These are phyloP conservation scores for Strigops habroptila DNA, from an alignment of 2,113 vertebrate genomes.

Conservation along the genomic window DNA sequence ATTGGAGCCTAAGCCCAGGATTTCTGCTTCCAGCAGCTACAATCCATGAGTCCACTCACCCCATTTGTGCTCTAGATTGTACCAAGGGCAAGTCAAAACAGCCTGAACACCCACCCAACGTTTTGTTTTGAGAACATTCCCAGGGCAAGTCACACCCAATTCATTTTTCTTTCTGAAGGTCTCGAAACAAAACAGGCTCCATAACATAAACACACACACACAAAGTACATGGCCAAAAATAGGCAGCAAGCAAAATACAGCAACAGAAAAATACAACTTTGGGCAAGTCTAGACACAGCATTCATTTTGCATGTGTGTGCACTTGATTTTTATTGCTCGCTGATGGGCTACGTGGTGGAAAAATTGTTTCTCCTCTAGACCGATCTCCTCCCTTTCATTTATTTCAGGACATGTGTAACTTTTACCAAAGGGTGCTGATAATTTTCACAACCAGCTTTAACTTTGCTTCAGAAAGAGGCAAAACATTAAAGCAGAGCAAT, in stretches of 20 bases:
- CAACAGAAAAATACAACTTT: neutral
- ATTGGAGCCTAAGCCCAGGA: neutral
- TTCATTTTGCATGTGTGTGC: neutral
- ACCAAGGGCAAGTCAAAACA: slow-evolving; percentile 11
- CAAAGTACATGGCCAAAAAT: neutral
- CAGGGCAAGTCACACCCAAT: neutral
- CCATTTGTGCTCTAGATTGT: neutral
- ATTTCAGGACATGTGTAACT: neutral
- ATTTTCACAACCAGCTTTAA: neutral
- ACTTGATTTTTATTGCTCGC: neutral
- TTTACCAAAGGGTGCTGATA: neutral
- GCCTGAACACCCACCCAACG: neutral
- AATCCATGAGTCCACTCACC: neutral
- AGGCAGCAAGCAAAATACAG: neutral
- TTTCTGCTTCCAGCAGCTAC: neutral
- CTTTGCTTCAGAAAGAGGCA: neutral
- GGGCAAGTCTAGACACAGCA: neutral
- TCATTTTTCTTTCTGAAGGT: neutral
- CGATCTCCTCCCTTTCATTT: neutral
- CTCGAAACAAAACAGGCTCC: neutral
- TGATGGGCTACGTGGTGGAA: neutral
- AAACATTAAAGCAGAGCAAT: neutral
- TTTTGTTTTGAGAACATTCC: slow-evolving; percentile 43
- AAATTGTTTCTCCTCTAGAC: neutral
- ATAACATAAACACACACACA: neutral